Base-by-base conservation (phyloP, 2,113 vertebrate genomes). In the Amphilophus citrinellus region DNA sequence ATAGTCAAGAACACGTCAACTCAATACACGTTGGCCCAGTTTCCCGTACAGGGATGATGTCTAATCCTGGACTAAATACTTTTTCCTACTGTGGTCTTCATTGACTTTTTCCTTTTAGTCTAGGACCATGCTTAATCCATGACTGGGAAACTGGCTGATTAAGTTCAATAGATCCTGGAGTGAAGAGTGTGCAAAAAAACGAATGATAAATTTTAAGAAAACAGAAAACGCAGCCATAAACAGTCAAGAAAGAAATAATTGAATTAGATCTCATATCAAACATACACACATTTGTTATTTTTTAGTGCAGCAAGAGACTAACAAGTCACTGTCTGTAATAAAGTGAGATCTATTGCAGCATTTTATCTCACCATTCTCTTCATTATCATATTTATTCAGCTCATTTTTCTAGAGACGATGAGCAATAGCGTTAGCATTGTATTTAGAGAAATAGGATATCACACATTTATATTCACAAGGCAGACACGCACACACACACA, bases 191-290 rank as follows among this genome's bases (percentile, higher is more conserved):
- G 7, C 24, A n/a, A 37, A 17, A 53, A 37, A 35, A 57, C 18
- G 3, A 61, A 77, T 14, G n/a, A 77, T 79, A 27, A 32, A 56
- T n/a, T 35, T 0, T 56, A 32, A 9, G 10, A 73, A 73, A 73
- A 35, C 10, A 1, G 68, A 56, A 79, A 80, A 85, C 59, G 59
- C 61, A 73, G 13, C 42, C 47, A 73, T 56, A 73, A 73, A 10
- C 79, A 82, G 76, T 32, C 10, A 35, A 35, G 18, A 60, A 83
- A 59, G 58, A 79, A 17, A 83, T 62, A 7, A 83, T 80, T 80
- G 84, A 87, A 87, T 92, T 78, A 66, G 87, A 88, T 90, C 75
- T 77, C 35, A 22, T 37, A 85, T 89, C 42, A 78, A 79, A 82
- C 17, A 35, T 10, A 73, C 22, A 10, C 39, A 53, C 76, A 63